These are phyloP conservation scores for Diaprepes abbreviatus DNA, from an alignment of 2,888 invertebrate species.

Conservation along the genomic window DNA sequence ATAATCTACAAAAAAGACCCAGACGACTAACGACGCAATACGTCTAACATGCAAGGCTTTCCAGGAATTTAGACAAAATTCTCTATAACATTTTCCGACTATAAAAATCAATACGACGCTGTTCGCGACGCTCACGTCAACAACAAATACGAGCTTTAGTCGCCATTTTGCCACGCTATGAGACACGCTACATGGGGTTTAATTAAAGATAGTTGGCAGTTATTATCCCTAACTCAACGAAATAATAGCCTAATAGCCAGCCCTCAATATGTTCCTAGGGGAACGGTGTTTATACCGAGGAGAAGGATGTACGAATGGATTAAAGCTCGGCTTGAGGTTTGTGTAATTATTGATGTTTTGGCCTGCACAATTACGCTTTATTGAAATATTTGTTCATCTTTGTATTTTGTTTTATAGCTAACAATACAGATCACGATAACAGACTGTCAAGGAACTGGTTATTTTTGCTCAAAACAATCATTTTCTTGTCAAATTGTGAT, in stretches of 20 bases:
- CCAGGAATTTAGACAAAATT: constrained; percentile 4
- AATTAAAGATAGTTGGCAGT: constrained; percentile 32
- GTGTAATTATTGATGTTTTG: constrained; percentile 15
- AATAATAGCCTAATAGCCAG: constrained; percentile 14
- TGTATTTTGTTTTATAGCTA: not conserved
- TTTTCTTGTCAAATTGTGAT: too few species aligned
- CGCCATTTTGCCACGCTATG: constrained; percentile 41
- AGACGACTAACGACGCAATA: not conserved
- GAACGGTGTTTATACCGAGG: constrained; percentile 24
- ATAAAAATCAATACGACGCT: constrained; percentile 33
- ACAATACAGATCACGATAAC: too few species aligned
- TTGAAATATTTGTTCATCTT: not conserved
- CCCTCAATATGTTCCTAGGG: constrained; percentile 9
- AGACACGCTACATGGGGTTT: constrained; percentile 30
- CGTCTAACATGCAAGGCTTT: constrained; percentile 1
- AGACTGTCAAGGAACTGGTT: too few species aligned
- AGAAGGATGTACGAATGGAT: constrained; percentile 44
- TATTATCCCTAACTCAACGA: constrained; percentile 25
- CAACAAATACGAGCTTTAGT: constrained; percentile 26
- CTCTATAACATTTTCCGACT: constrained; percentile 12
- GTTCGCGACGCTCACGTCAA: constrained; percentile 15
- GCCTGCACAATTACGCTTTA: constrained; percentile 7
- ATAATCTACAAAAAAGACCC: not conserved
- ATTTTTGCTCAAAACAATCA: too few species aligned
- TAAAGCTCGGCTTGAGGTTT: constrained; percentile 38